Conservation (phyloP, 2,113 vertebrate genomes). For the Chrysochloris asiatica region DNA sequence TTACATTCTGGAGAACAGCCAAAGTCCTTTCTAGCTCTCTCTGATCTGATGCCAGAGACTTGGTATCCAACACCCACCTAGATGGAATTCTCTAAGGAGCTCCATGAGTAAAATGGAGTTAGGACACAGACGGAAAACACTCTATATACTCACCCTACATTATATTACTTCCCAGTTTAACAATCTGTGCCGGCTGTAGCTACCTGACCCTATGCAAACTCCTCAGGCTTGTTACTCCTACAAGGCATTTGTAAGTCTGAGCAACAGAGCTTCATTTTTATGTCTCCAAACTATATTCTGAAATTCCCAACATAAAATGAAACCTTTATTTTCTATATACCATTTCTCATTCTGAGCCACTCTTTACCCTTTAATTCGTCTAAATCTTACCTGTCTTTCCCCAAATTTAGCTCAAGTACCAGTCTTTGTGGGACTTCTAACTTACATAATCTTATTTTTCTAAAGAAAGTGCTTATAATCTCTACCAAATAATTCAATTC, state of each 20-base stretch:
- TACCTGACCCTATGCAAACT: not conserved
- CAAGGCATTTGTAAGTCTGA: not conserved
- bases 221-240: not conserved
- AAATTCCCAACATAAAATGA: not conserved
- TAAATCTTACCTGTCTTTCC: not conserved
- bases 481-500: not conserved
- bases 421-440: not conserved
- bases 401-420: not conserved
- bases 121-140: not conserved
- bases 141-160: not conserved
- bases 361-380: not conserved
- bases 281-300: not conserved
- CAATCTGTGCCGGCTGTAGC: not conserved
- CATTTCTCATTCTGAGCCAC: not conserved
- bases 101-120: not conserved
- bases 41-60: constrained; percentile 70
- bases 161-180: not conserved
- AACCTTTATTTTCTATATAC: not conserved
- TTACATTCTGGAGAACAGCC: constrained; percentile 73
- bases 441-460: not conserved
- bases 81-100: constrained; percentile 62
- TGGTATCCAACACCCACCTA: constrained; percentile 60
- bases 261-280: not conserved
- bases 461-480: not conserved
- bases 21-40: constrained; percentile 59